Base-by-base conservation (phyloP, 2,888 invertebrate species). In the Anoncus sp. region DNA sequence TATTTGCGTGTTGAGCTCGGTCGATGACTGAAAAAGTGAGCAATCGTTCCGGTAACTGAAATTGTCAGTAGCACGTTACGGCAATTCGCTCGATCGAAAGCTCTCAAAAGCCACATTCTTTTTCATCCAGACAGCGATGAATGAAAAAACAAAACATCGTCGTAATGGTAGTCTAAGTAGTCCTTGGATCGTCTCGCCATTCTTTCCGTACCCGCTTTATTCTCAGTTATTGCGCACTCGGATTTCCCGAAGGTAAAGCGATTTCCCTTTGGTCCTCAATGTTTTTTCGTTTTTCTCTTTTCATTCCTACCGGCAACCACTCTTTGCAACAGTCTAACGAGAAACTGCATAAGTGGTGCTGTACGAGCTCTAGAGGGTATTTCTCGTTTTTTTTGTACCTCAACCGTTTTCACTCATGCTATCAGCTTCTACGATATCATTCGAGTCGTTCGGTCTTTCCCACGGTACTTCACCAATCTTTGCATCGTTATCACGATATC, bases 251-350 rank as follows among this genome's bases (percentile, higher is more conserved):
- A 51, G 51, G 51, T 31, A n/a, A 12, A 14, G 31, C 40, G 18
- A 62, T 71, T 53, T 57, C 49, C 59, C 57, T 31, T 43, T 45
- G 31, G 40, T 60, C 43, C 66, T 20, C 51, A 66, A 22, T 43
- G 20, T 16, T 73, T 40, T 31, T 49, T 74, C 43, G 59, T 45
- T 38, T n/a, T 24, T 22, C 38, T 14, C 20, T 43, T 18, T 35
- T 40, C 45, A 14, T 51, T 53, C 43, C 43, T 4, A 31, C 45
- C 24, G n/a, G 14, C 55, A 62, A 38, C 20, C 59, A 51, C 40
- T 60, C 51, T 9, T 43, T 40, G 31, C 22, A 53, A 62, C 24
- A 51, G 40, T 62, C 60, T 43, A 47, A 43, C 18, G 70, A 60
- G 43, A 40, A 27, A 18, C 22, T 47, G 57, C 27, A 51, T 57